Conservation (phyloP, 2,888 invertebrate genomes). For the Amiota minor region DNA sequence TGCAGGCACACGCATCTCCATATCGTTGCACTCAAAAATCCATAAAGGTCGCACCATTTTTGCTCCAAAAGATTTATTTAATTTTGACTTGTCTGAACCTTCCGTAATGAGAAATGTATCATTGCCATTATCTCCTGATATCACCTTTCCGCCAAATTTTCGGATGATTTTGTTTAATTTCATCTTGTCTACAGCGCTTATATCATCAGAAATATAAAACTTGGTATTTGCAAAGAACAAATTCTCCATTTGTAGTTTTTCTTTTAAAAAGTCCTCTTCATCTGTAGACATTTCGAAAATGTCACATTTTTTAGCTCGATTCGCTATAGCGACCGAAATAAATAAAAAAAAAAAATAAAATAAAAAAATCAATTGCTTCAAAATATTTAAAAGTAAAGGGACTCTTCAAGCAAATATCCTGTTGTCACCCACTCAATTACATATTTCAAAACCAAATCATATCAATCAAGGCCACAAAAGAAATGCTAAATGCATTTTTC, state of each 20-base stretch:
- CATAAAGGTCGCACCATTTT: constrained; percentile 15
- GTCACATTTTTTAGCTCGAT: constrained; percentile 40
- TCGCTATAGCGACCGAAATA: constrained; percentile 14
- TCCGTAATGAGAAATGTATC: constrained; percentile 11
- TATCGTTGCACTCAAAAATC: constrained; percentile 25
- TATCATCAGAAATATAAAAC: constrained; percentile 13
- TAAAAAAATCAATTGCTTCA: background rate
- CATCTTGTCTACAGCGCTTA: constrained; percentile 16
- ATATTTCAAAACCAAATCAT: too few species aligned
- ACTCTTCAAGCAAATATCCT: too few species aligned
- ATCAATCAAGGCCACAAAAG: too few species aligned
- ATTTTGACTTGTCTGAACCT: background rate
- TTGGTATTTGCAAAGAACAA: background rate
- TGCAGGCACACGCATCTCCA: constrained; percentile 3
- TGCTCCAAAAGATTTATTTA: background rate
- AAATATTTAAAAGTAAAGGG: background rate
- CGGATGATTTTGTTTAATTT: constrained; percentile 9
- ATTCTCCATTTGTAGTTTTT: constrained; percentile 32
- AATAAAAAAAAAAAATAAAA: constrained; percentile 17
- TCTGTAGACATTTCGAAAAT: constrained; percentile 70
- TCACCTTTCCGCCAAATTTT: constrained; percentile 19
- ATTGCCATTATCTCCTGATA: background rate
- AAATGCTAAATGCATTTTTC: too few species aligned
- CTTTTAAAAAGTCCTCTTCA: constrained; percentile 68
- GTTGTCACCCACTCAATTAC: too few species aligned